Evolutionary conservation across 1,140 invertebrate species (phyloP).

Genomic region (Apolygus lucorum): DNA sequence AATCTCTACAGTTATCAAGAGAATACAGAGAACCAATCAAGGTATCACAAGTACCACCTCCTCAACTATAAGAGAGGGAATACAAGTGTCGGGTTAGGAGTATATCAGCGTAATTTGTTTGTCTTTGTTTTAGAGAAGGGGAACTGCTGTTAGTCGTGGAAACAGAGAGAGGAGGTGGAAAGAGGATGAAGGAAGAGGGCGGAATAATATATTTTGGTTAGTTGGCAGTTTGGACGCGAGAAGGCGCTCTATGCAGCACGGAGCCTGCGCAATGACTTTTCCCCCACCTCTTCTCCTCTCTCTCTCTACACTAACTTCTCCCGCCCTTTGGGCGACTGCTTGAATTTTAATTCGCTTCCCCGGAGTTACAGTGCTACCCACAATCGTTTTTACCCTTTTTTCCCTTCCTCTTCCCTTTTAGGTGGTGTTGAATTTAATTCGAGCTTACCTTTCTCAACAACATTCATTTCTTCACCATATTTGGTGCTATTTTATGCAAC

Average conservation of each 20-base stretch:
- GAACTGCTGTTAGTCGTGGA: background rate
- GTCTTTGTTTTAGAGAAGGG: too few relatives aligned
- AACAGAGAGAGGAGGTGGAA: background rate
- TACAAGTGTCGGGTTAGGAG: too few relatives aligned
- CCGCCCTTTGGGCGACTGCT: background rate
- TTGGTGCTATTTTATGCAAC: too few relatives aligned
- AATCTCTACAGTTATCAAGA: too few relatives aligned
- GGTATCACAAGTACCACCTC: too few relatives aligned
- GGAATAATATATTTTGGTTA: background rate
- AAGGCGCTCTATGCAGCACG: background rate
- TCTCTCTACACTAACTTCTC: background rate
- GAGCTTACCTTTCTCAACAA: background rate
- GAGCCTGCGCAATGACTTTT: background rate
- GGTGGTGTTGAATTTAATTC: background rate
- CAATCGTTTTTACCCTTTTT: background rate
- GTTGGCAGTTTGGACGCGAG: background rate
- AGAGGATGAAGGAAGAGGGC: background rate
- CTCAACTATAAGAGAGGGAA: too few relatives aligned
- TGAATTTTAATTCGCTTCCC: conserved; percentile 5
- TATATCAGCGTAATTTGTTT: background rate
- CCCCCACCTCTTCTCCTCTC: too few relatives aligned
- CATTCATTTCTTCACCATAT: too few relatives aligned
- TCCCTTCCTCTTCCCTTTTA: background rate
- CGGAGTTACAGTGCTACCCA: background rate
- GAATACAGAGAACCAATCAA: too few relatives aligned